Evolutionary conservation across 2,113 vertebrate species (phyloP).

Genomic region (Rana temporaria): DNA sequence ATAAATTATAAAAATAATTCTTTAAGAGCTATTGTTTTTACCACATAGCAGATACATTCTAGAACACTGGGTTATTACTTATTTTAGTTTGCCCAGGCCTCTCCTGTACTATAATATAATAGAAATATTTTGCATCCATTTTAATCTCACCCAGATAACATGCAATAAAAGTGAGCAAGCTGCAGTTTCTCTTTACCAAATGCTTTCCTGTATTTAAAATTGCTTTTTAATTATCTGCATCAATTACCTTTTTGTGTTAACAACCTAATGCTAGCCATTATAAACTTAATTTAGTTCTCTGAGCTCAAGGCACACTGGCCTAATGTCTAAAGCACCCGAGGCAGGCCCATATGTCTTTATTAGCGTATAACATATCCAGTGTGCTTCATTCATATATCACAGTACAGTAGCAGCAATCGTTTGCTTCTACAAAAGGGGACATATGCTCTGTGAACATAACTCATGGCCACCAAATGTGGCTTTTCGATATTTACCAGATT

Average conservation of each 20-base stretch:
- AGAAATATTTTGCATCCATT: no score
- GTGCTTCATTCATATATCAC: conserved; percentile 48
- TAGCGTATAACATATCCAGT: conserved; percentile 21
- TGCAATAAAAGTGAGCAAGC: no score
- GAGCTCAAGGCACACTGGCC: conserved; percentile 30
- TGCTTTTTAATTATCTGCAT: conserved; percentile 7
- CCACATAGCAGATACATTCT: no score
- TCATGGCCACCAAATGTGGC: conserved; percentile 41
- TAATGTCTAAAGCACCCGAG: conserved; percentile 17
- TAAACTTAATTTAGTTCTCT: neutral
- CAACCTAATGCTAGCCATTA: neutral
- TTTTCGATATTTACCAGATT: neutral
- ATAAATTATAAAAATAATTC: no score
- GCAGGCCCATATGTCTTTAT: conserved; percentile 46
- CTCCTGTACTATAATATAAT: no score
- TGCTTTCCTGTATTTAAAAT: no score
- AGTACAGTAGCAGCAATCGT: conserved; percentile 46
- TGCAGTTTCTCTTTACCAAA: no score
- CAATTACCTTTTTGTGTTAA: conserved; percentile 9
- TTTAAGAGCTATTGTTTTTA: no score
- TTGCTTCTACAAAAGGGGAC: conserved; percentile 43
- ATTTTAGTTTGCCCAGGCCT: no score
- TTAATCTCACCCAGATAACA: no score
- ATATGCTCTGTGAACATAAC: conserved; percentile 48
- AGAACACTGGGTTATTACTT: no score